These are phyloP conservation scores for Dreissena rostriformis DNA, from an alignment of 1,140 invertebrate species.

Conservation along the genomic window DNA sequence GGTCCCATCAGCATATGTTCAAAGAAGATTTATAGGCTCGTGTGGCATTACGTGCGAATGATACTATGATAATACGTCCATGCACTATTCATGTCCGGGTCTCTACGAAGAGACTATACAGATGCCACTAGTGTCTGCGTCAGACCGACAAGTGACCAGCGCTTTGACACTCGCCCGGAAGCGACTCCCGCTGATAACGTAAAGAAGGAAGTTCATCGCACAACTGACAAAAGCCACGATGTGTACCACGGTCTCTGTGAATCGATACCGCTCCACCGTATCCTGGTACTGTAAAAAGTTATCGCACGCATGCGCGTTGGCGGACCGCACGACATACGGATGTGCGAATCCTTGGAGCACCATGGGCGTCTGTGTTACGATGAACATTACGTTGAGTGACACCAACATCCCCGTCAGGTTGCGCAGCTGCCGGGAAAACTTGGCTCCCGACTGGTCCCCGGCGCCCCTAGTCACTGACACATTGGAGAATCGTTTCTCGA, in stretches of 20 bases:
- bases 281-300: not conserved
- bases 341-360: not conserved
- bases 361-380: conserved; percentile 26
- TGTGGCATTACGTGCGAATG: too few relatives aligned
- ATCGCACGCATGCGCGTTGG: not conserved
- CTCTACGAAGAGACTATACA: too few relatives aligned
- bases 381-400: conserved; percentile 34
- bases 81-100: too few relatives aligned
- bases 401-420: conserved; percentile 29
- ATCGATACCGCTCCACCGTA: conserved; percentile 20
- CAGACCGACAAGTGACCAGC: conserved; percentile 6
- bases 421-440: not conserved
- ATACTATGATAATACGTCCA: too few relatives aligned
- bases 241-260: conserved; percentile 26
- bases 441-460: not conserved
- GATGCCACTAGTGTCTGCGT: too few relatives aligned
- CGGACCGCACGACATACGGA: not conserved
- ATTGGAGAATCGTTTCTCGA: not conserved
- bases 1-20: too few relatives aligned
- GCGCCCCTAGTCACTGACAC: conserved; percentile 2
- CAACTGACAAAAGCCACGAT: conserved; percentile 38
- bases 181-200: conserved; percentile 43
- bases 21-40: too few relatives aligned
- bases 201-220: conserved; percentile 45
- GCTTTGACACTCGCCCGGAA: conserved; percentile 26